Conservation (phyloP, 2,113 vertebrate genomes). For the Theristicus caerulescens region DNA sequence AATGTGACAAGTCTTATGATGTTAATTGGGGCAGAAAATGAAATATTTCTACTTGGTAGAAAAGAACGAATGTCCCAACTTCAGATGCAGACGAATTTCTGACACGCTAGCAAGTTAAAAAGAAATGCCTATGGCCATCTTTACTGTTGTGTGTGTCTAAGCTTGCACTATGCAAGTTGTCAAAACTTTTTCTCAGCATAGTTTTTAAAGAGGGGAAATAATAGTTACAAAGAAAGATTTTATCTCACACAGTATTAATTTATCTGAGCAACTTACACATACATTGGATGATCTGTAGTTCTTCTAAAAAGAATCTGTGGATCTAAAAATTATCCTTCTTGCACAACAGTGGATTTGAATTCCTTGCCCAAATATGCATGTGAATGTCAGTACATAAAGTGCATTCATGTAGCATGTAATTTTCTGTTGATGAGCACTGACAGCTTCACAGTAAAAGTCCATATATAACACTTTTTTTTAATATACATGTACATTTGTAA, state of each 20-base stretch:
- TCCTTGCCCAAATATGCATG: constrained; percentile 57
- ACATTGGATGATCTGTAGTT: not conserved
- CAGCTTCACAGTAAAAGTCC: not conserved
- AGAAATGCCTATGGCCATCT: not conserved
- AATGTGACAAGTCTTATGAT: constrained; percentile 57
- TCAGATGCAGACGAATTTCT: not conserved
- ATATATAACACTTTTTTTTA: not conserved
- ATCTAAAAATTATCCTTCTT: constrained; percentile 20
- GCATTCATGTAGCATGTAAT: not conserved
- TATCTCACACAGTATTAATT: not conserved
- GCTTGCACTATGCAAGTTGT: not conserved
- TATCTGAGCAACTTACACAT: not conserved
- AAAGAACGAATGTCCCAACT: constrained; percentile 43
- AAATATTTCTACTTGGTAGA: constrained; percentile 55
- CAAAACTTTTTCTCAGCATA: not conserved
- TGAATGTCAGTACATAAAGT: not conserved
- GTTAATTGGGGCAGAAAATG: constrained; percentile 68
- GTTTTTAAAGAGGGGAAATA: not conserved
- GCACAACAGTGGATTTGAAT: constrained; percentile 22
- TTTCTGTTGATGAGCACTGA: not conserved
- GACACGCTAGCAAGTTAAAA: not conserved
- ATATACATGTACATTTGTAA: not conserved
- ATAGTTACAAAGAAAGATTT: not conserved
- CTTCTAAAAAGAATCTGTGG: not conserved
- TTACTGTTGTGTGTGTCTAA: not conserved